Evolutionary conservation across 30 jellyfish, hydroid and myxozoan species (phyloP), one percentile per base, ranked within the genome.

Genomic region (Aurelia aurita): DNA sequence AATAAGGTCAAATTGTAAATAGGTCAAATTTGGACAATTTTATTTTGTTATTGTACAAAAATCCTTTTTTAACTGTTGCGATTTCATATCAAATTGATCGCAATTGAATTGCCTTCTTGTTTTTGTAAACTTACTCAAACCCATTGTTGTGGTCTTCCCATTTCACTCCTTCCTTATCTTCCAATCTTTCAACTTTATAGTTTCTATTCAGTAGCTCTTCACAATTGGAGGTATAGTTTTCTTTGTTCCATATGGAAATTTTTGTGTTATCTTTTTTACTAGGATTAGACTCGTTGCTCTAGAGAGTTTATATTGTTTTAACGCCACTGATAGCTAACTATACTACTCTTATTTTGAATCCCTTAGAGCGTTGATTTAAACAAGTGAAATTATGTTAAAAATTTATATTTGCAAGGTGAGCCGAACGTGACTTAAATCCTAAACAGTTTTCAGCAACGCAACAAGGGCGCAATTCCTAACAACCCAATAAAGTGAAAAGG

Each of bases 161-260:
- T 20, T 63, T 64, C 20, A 5, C 51, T 39, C 51, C 3, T 67
- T 35, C 21, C 22, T 67, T 67, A 20, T 29, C 75, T 19, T 49
- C 34, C 55, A 25, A 53, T 54, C n/a, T 74, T 74, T 32, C 58
- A 11, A 27, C 28, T 35, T 57, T 11, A 47, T 51, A 66, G 77
- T 69, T 57, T 39, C 51, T 39, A 39, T 39, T 39, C 51, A 0
- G 16, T 55, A 60, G 61, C 9, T 13, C 88, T 77, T 77, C 88
- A 26, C 20, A 28, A 51, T 77, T 77, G 88, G 21, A 77, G 88
- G 35, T 43, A 58, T 18, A 12, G 67, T 55, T 57, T 45, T 43
- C 77, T 58, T 60, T 47, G 77, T 77, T 77, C 88, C 88, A 57
- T 25, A 47, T 58, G 70, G 88, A 63, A 77, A 18, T 51, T 68